Conservation (phyloP, 2,888 invertebrate genomes). For the Meteorus colon region DNA sequence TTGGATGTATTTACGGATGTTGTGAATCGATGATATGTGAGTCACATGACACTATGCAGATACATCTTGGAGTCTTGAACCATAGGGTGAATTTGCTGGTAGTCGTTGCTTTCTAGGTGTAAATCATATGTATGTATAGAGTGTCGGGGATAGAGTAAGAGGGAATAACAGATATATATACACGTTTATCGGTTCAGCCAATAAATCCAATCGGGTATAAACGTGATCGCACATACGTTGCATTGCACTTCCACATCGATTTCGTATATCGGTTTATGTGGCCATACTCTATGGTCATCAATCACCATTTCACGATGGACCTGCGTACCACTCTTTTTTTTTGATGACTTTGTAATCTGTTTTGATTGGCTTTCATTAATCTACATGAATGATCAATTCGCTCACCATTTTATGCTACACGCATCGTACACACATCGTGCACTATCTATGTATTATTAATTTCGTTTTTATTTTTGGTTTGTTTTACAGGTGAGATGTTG, state of each 20-base stretch:
- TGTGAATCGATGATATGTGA: slow-evolving; percentile 43
- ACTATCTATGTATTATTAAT: not conserved
- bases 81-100: slow-evolving; percentile 47
- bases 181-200: slow-evolving; percentile 44
- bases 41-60: slow-evolving; percentile 42
- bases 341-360: not conserved
- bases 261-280: not conserved
- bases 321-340: not conserved
- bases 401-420: not conserved
- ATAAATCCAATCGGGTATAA: slow-evolving; percentile 49
- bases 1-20: slow-evolving; percentile 39
- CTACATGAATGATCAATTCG: not conserved
- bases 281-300: not conserved
- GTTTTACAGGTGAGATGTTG: slow-evolving; percentile 3
- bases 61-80: slow-evolving; percentile 43
- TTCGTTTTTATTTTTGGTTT: not conserved
- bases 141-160: slow-evolving; percentile 6
- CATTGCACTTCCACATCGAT: not conserved
- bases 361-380: not conserved
- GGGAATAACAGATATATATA: slow-evolving; percentile 46
- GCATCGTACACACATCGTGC: not conserved
- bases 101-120: slow-evolving; percentile 47
- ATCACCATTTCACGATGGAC: not conserved
- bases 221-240: slow-evolving; percentile 16
- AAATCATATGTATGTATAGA: slow-evolving; percentile 41